A percentile compares a stretch with the other conserved stretches of the same genome.
Evolutionary conservation across 1,140 invertebrate genomes (phyloP).

Genomic region (Neoseiulus cucumeris): DNA sequence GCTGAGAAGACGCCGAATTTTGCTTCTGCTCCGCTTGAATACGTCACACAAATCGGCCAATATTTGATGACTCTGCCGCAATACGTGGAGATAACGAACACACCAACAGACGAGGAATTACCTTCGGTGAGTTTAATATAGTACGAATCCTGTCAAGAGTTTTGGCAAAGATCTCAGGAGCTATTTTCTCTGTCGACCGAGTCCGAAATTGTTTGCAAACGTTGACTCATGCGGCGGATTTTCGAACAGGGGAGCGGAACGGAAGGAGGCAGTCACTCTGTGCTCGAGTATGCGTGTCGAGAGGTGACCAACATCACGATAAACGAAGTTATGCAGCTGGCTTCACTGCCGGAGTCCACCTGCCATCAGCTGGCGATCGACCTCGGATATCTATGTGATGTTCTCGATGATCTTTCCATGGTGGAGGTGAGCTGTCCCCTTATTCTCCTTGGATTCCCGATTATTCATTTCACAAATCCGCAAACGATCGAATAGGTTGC

Average conservation of each 20-base stretch:
- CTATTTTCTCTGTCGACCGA: no score
- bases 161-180: no score
- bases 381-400: slow-evolving; percentile 5
- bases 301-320: slow-evolving; percentile 8
- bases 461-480: no score
- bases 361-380: slow-evolving; percentile 2
- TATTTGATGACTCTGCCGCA: slow-evolving; percentile 4
- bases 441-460: not conserved
- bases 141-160: no score
- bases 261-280: not conserved
- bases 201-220: no score
- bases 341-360: not conserved
- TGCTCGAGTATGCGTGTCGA: not conserved
- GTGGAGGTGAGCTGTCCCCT: not conserved
- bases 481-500: no score
- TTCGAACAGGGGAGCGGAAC: no score
- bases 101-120: not conserved
- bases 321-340: slow-evolving; percentile 3
- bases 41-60: slow-evolving; percentile 4
- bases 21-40: slow-evolving; percentile 1
- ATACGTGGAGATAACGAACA: not conserved
- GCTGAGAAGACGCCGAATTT: not conserved
- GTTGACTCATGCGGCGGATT: no score
- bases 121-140: not conserved
- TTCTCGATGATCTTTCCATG: not conserved